Conservation (phyloP, 2,888 invertebrate species). For the Thymelicus acteon region DNA sequence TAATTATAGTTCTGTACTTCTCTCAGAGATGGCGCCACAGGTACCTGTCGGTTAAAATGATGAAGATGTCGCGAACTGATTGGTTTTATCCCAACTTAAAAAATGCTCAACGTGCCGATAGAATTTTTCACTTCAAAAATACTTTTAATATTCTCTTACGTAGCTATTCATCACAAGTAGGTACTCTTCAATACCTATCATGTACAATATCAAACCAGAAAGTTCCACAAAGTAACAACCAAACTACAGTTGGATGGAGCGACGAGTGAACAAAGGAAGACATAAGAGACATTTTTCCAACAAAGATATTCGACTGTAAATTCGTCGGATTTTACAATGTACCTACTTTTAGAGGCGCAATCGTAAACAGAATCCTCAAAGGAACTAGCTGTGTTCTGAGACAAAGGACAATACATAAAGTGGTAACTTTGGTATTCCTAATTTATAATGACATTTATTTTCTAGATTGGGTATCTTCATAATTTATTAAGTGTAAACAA, state of each 20-base stretch:
- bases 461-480: not conserved
- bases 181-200: not conserved
- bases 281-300: conserved; percentile 37
- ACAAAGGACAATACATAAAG: conserved; percentile 21
- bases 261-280: conserved; percentile 49
- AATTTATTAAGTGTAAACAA: not conserved
- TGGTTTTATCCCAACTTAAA: too few species aligned
- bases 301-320: conserved; percentile 53
- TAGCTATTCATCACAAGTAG: too few species aligned
- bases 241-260: conserved; percentile 36
- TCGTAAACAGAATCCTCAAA: conserved; percentile 68
- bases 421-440: not conserved
- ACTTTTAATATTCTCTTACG: too few species aligned
- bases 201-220: conserved; percentile 29
- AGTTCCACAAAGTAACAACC: conserved; percentile 45
- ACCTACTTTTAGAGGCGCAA: conserved; percentile 49
- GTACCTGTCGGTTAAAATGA: too few species aligned
- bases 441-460: not conserved
- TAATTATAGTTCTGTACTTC: too few species aligned
- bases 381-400: conserved; percentile 56
- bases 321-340: conserved; percentile 64
- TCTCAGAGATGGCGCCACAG: too few species aligned
- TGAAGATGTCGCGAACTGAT: too few species aligned
- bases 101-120: too few species aligned
- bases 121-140: too few species aligned